Conservation (phyloP, 2,888 invertebrate species). For the Nemurella pictetii region DNA sequence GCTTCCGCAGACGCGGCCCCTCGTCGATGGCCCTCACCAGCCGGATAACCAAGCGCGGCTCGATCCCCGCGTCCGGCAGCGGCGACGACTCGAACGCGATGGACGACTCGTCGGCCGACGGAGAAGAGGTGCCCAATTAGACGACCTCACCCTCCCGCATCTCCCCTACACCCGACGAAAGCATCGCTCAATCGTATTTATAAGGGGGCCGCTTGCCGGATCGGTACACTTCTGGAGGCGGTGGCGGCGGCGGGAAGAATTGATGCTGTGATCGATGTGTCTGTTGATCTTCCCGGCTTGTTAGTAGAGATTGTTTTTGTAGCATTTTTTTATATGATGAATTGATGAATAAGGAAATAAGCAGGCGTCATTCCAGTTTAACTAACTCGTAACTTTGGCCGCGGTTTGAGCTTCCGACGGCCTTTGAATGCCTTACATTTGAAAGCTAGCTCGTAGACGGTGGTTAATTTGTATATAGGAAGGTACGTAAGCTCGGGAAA, state of each 20-base stretch:
- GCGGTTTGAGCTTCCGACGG: background rate
- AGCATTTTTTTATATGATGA: background rate
- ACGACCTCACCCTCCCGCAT: background rate
- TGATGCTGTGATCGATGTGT: slow-evolving; percentile 8
- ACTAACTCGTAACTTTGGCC: slow-evolving; percentile 11
- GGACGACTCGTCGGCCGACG: slow-evolving; percentile 76
- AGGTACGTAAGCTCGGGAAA: too few relatives aligned
- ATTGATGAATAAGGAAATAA: slow-evolving; percentile 3
- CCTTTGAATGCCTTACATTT: slow-evolving; percentile 16
- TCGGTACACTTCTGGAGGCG: slow-evolving; percentile 60
- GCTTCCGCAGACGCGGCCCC: slow-evolving; percentile 53
- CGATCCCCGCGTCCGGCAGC: slow-evolving; percentile 67
- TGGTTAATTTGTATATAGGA: too few relatives aligned
- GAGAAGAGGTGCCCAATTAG: slow-evolving; percentile 66
- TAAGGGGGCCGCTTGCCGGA: slow-evolving; percentile 69
- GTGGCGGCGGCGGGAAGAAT: slow-evolving; percentile 52
- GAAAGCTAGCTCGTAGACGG: slow-evolving; percentile 1
- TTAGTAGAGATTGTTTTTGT: slow-evolving; percentile 2
- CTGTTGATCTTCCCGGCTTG: background rate
- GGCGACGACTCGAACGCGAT: slow-evolving; percentile 73
- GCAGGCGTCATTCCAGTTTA: slow-evolving; percentile 37
- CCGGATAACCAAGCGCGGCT: slow-evolving; percentile 68
- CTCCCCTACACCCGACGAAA: background rate
- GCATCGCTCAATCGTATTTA: slow-evolving; percentile 11
- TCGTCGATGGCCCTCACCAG: slow-evolving; percentile 64